These are phyloP conservation scores for Coccyzus lansbergi DNA, from an alignment of 2,797 vertebrate genomes.

Conservation along the genomic window DNA sequence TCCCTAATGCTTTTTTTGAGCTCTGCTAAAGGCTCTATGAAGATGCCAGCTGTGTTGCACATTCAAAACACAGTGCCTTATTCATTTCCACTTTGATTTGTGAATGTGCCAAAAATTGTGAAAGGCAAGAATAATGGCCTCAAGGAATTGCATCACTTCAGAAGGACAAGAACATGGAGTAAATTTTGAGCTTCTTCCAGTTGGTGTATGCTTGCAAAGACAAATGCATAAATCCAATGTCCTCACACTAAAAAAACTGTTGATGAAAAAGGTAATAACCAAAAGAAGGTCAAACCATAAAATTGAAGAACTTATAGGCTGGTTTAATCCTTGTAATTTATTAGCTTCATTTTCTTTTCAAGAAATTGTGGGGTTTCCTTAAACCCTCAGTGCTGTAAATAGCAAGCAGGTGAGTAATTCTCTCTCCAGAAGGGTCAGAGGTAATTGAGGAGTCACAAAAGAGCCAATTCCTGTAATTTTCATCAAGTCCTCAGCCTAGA, in stretches of 20 bases:
- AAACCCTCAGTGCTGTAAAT: not conserved
- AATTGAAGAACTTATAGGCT: not conserved
- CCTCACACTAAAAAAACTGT: slow-evolving; percentile 4
- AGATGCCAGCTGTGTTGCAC: not conserved
- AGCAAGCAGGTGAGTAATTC: not conserved
- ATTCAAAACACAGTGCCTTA: not conserved
- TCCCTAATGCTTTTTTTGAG: not conserved
- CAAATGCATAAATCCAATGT: slow-evolving; percentile 2
- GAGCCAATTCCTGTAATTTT: not conserved
- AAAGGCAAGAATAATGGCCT: not conserved
- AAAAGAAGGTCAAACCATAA: slow-evolving; percentile 56
- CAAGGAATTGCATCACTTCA: not conserved
- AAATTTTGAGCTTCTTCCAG: not conserved
- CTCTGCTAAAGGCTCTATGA: not conserved
- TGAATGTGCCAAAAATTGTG: not conserved
- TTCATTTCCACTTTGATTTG: not conserved
- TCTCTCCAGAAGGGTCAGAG: not conserved
- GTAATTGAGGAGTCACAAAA: not conserved
- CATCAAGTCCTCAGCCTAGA: not conserved
- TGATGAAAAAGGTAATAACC: slow-evolving; percentile 32
- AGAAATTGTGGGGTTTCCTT: not conserved
- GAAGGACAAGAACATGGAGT: not conserved
- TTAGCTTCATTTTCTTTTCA: slow-evolving; percentile 12
- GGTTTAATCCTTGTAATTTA: slow-evolving; percentile 3
- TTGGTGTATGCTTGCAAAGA: not conserved